phyloP scores from a whole-genome alignment of 2,888 invertebrate genomes.

The Spilosoma lubricipeda region DNA sequence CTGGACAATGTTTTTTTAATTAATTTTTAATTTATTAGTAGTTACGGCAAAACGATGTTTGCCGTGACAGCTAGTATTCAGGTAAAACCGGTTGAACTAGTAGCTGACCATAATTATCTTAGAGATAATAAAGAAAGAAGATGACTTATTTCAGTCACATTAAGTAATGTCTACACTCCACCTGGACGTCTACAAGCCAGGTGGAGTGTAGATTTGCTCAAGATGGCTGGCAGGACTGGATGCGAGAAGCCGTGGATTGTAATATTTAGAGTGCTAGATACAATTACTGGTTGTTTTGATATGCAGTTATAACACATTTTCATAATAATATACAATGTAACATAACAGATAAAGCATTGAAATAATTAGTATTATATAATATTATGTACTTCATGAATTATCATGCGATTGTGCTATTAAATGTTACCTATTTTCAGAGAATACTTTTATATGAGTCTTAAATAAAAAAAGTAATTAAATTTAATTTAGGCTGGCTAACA shows the following conservation, averaged over 20 bases:
- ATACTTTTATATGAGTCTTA: background rate
- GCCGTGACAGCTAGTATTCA: too few species aligned
- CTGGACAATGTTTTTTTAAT: too few species aligned
- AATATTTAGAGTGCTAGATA: background rate
- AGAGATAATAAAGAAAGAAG: too few species aligned
- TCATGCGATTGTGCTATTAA: background rate
- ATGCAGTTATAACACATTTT: background rate
- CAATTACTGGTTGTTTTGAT: background rate
- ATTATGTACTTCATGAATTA: background rate
- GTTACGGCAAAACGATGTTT: too few species aligned
- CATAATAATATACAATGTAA: background rate
- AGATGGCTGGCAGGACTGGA: too few species aligned
- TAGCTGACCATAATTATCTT: too few species aligned
- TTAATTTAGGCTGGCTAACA: background rate
- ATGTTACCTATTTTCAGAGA: background rate
- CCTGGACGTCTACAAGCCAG: too few species aligned
- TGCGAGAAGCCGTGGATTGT: background rate
- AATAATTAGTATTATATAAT: constrained; percentile 1
- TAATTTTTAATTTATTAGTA: too few species aligned
- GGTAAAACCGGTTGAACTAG: too few species aligned
- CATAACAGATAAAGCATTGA: background rate
- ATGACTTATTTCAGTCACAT: too few species aligned
- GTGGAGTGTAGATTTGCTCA: too few species aligned
- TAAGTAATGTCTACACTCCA: too few species aligned
- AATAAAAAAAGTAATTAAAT: background rate